Percentiles rank a stretch among this genome's conserved stretches.
phyloP scores from a whole-genome alignment of 2,113 vertebrate species.

The Conger conger region DNA sequence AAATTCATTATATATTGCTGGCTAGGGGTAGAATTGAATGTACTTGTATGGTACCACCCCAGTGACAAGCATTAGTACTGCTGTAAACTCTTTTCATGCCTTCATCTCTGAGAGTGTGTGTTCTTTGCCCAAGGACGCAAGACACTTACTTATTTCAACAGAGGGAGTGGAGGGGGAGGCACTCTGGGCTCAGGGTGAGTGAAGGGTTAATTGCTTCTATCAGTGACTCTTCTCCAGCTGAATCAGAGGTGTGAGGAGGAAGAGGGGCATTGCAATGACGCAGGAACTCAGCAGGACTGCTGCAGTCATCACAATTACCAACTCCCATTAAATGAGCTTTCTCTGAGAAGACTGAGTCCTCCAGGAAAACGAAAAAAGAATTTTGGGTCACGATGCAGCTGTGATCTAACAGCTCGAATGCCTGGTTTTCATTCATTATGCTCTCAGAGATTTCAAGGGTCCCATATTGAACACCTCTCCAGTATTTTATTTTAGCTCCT shows the following conservation, averaged over 20 bases:
- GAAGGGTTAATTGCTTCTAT: constrained; percentile 44
- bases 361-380: neutral
- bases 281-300: constrained; percentile 37
- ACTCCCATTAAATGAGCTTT: constrained; percentile 48
- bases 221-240: constrained; percentile 44
- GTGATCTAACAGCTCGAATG: neutral
- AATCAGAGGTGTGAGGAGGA: constrained; percentile 58
- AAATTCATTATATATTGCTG: no score
- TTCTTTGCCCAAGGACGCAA: neutral
- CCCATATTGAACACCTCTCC: no score
- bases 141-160: neutral
- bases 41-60: no score
- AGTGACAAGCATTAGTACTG: no score
- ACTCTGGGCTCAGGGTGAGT: neutral
- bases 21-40: no score
- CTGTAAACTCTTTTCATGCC: no score
- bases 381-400: neutral
- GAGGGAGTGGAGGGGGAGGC: neutral
- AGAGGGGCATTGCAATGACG: constrained; percentile 32
- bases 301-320: constrained; percentile 52
- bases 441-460: neutral
- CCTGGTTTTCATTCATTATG: neutral
- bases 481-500: no score
- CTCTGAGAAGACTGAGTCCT: constrained; percentile 22
- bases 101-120: no score